These are phyloP conservation scores for Calidris pugnax DNA, from an alignment of 2,113 vertebrate genomes.

Conservation along the genomic window DNA sequence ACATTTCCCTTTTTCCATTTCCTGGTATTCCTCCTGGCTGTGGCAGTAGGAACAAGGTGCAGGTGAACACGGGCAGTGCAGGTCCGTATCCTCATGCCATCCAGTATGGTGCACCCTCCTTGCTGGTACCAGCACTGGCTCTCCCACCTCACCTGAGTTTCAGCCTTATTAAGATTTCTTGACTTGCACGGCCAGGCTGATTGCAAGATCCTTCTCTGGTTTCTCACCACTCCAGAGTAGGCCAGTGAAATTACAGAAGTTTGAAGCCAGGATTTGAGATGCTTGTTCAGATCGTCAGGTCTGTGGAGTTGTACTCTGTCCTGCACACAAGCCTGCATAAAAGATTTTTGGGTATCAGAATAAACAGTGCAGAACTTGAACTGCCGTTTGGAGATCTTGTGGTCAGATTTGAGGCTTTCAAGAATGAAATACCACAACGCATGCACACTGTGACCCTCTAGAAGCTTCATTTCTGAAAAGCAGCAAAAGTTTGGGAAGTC, in stretches of 20 bases:
- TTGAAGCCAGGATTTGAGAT: background rate
- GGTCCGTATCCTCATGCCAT: background rate
- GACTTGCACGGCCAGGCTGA: background rate
- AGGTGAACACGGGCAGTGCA: background rate
- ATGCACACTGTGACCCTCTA: background rate
- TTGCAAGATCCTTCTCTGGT: accelerated
- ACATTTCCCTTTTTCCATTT: background rate
- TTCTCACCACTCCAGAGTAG: background rate
- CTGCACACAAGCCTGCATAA: background rate
- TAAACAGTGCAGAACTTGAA: background rate
- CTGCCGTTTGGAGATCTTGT: background rate
- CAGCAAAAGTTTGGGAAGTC: background rate
- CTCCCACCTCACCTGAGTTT: background rate
- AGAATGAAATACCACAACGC: background rate
- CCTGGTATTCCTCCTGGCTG: background rate
- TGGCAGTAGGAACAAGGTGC: accelerated
- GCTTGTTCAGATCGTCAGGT: background rate
- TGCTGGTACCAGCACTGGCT: background rate
- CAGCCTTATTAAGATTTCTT: background rate
- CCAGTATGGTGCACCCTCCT: background rate
- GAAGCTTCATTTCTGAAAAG: background rate
- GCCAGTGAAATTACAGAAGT: background rate
- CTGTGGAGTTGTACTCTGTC: background rate
- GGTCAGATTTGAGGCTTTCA: background rate
- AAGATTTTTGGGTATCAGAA: background rate